These are phyloP conservation scores for Acanthopleura granulata DNA, from an alignment of 2,888 invertebrate species.

Conservation along the genomic window DNA sequence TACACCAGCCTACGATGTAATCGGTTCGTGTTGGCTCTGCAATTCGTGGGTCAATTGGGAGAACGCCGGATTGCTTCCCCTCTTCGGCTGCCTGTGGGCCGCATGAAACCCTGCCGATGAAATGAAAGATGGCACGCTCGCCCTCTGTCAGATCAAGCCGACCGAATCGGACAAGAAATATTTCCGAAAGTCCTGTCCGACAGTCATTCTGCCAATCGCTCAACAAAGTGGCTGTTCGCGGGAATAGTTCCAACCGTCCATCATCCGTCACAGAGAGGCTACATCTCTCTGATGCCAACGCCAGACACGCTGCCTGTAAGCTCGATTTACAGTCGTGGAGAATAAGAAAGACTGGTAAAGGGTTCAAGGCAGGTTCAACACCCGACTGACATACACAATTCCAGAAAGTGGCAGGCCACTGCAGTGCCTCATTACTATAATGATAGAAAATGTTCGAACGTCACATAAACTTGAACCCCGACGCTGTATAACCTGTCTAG, in stretches of 20 bases:
- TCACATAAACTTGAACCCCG: too few relatives aligned
- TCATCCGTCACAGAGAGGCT: background rate
- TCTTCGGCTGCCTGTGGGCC: background rate
- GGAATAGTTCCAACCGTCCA: constrained; percentile 7
- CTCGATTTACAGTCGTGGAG: too few relatives aligned
- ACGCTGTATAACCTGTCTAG: too few relatives aligned
- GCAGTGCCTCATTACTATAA: too few relatives aligned
- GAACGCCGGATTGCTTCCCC: too few relatives aligned
- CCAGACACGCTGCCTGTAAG: too few relatives aligned
- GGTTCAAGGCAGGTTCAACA: too few relatives aligned
- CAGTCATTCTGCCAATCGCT: background rate
- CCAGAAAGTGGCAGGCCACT: too few relatives aligned
- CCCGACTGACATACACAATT: too few relatives aligned
- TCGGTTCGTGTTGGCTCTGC: background rate
- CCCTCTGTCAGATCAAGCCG: background rate
- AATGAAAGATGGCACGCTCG: background rate
- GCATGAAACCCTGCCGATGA: background rate
- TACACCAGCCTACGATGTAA: background rate
- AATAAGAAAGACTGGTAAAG: too few relatives aligned
- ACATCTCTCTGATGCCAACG: too few relatives aligned
- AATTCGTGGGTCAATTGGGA: background rate
- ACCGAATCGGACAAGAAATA: background rate
- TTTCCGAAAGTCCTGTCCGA: background rate
- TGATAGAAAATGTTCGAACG: too few relatives aligned
- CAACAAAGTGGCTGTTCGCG: constrained; percentile 7